A percentile compares a stretch with the other conserved stretches of the same genome.
phyloP scores from a whole-genome alignment of 2,113 vertebrate species.

The Passer domesticus region DNA sequence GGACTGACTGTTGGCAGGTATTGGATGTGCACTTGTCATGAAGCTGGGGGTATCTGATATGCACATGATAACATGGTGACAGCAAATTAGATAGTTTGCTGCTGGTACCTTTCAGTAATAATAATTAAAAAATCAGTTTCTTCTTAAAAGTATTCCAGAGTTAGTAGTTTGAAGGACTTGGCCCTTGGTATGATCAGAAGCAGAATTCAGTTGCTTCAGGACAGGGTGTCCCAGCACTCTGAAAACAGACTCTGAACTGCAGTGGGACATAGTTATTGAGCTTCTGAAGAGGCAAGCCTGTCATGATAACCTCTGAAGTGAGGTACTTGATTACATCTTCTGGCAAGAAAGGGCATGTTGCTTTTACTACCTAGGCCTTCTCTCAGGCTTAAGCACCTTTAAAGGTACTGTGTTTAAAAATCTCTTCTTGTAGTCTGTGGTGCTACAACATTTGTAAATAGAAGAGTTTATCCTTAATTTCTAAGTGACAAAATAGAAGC shows the following conservation, averaged over 20 bases:
- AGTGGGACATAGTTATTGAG: not conserved
- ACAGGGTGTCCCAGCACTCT: not conserved
- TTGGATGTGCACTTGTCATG: not conserved
- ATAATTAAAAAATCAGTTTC: not conserved
- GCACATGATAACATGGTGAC: not conserved
- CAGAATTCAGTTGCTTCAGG: not conserved
- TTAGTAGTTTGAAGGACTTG: not conserved
- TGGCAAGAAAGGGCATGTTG: not conserved
- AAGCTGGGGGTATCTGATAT: not conserved
- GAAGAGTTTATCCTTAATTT: not conserved
- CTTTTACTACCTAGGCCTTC: not conserved
- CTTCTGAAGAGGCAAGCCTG: not conserved
- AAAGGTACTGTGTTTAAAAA: not conserved
- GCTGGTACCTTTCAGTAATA: not conserved
- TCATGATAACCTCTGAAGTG: not conserved
- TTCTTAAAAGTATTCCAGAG: not conserved
- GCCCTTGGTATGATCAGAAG: not conserved
- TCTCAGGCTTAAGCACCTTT: not conserved
- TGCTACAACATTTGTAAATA: not conserved
- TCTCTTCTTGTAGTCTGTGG: not conserved
- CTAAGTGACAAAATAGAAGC: not conserved
- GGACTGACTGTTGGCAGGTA: not conserved
- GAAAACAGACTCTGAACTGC: not conserved
- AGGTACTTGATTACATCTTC: not conserved
- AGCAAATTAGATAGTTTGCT: not conserved